Evolutionary conservation across 92 coral and sea anemone genomes (phyloP).

Genomic region (Epizoanthus fatuus): DNA sequence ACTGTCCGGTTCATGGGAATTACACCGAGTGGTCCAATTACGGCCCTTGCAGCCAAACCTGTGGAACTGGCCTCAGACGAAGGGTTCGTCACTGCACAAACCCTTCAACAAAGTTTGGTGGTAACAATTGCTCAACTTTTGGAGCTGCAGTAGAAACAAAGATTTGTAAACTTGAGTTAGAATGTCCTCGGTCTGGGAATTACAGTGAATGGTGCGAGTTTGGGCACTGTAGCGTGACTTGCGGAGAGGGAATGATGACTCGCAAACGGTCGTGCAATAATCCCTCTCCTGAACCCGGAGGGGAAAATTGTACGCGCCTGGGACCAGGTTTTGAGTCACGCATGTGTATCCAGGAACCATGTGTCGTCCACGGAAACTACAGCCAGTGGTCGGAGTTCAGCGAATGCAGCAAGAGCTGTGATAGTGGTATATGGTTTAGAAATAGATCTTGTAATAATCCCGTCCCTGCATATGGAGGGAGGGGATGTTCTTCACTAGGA

Average conservation of each 20-base stretch:
- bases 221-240: constrained; percentile 77
- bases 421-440: constrained; percentile 55
- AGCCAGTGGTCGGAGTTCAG: constrained; percentile 72
- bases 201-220: constrained; percentile 88
- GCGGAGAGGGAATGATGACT: constrained; percentile 76
- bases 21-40: constrained; percentile 79
- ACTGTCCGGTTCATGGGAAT: constrained; percentile 87
- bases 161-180: constrained; percentile 37
- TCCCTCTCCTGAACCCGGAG: constrained; percentile 75
- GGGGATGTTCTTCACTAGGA: constrained; percentile 63
- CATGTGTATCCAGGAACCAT: constrained; percentile 63
- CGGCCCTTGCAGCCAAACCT: constrained; percentile 75
- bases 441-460: constrained; percentile 72
- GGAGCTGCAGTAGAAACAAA: constrained; percentile 53
- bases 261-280: constrained; percentile 80
- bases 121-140: constrained; percentile 75
- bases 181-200: constrained; percentile 84
- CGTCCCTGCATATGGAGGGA: constrained; percentile 66
- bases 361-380: constrained; percentile 60
- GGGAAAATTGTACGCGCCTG: constrained; percentile 67
- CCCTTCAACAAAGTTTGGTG: constrained; percentile 82
- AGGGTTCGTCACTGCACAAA: constrained; percentile 76
- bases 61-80: constrained; percentile 75
- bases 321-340: constrained; percentile 65
- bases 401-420: constrained; percentile 69